Percentiles rank a stretch among this genome's conserved stretches.
Conservation (phyloP, 2,113 vertebrate genomes). For the Mirounga angustirostris region DNA sequence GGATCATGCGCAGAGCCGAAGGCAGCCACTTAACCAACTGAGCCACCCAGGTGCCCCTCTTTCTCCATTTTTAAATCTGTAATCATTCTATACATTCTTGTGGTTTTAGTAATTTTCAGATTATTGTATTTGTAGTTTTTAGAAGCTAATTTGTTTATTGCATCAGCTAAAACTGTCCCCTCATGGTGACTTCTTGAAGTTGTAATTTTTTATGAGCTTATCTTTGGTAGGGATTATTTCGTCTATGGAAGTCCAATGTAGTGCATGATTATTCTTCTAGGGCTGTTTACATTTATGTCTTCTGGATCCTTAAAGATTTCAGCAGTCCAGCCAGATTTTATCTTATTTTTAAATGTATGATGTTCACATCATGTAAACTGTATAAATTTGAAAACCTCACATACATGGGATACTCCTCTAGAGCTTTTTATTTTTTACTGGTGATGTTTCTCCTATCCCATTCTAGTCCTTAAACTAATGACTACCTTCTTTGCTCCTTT, state of each 20-base stretch:
- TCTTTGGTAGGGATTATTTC: conserved; percentile 18
- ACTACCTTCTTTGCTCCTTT: background rate
- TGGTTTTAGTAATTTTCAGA: background rate
- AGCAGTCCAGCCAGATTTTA: background rate
- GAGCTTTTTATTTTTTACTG: background rate
- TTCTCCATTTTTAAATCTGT: background rate
- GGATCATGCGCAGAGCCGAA: too few relatives aligned
- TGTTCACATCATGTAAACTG: background rate
- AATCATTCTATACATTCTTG: conserved; percentile 12
- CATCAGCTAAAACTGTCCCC: background rate
- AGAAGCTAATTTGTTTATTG: background rate
- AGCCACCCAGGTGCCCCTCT: too few relatives aligned
- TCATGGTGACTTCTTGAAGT: background rate
- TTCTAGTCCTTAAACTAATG: background rate
- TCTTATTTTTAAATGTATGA: background rate
- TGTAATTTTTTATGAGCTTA: background rate
- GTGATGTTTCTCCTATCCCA: background rate
- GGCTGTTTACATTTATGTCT: background rate
- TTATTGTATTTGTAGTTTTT: background rate
- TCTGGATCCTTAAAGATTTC: conserved; percentile 37
- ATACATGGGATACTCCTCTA: background rate
- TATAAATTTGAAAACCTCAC: background rate
- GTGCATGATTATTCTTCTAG: background rate
- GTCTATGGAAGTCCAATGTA: background rate
- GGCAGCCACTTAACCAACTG: too few relatives aligned